These are phyloP conservation scores for Eretmocerus hayati DNA, from an alignment of 2,888 invertebrate species.

Conservation along the genomic window DNA sequence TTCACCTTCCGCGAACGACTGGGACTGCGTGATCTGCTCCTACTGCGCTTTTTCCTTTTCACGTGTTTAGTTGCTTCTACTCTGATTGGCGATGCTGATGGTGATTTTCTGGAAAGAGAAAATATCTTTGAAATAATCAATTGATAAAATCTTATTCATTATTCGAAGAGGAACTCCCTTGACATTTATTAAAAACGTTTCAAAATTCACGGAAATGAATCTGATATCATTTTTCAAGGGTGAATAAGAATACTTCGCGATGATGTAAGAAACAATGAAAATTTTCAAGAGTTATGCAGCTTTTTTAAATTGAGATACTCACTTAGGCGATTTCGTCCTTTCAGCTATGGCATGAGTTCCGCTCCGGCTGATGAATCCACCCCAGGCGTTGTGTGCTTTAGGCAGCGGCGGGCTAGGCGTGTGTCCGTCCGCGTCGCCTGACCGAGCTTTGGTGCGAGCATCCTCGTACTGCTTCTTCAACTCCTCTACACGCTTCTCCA, in stretches of 20 bases:
- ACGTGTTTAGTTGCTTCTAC: constrained; percentile 39
- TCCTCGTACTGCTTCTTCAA: constrained; percentile 65
- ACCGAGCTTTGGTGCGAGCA: constrained; percentile 53
- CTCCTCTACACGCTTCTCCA: constrained; percentile 70
- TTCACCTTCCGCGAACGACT: constrained; percentile 43
- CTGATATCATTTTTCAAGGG: no score
- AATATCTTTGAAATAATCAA: no score
- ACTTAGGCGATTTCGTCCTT: constrained; percentile 42
- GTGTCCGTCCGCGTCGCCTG: constrained; percentile 49
- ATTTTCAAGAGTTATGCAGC: no score
- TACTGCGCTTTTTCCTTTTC: constrained; percentile 45
- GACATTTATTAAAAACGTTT: no score
- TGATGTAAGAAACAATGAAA: no score
- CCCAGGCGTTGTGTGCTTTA: constrained; percentile 60
- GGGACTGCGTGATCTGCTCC: constrained; percentile 45
- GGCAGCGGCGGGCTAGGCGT: constrained; percentile 49
- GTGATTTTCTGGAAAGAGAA: constrained; percentile 29
- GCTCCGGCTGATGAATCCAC: constrained; percentile 58
- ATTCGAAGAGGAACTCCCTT: no score
- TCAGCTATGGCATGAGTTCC: constrained; percentile 41
- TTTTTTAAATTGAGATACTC: no score
- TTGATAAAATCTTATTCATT: no score
- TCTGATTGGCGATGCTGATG: constrained; percentile 37
- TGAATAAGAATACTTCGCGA: no score
- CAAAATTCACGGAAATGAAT: no score